Base-by-base conservation (phyloP, 2,888 invertebrate species). In the Magallana nippona region DNA sequence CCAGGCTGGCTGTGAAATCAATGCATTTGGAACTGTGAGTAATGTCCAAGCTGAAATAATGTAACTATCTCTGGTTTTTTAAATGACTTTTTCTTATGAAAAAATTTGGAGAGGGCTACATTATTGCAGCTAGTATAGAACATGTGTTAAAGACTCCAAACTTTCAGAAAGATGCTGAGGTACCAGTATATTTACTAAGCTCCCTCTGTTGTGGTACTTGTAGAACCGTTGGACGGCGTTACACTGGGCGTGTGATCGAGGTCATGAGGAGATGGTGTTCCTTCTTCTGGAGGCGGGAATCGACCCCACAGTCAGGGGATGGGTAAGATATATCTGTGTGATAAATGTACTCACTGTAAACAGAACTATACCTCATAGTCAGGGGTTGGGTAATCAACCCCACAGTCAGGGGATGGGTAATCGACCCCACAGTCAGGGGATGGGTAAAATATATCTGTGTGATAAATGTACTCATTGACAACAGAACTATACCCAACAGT, bases 201-300 rank as follows among this genome's bases (percentile, higher is more conserved):
- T 32, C 27, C 32, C 15, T 17, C 32, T 22, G 15, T 11, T n/a
- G n/a, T n/a, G n/a, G 8, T 71, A 10, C 57, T 83, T 88, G 11
- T 88, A 94, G 94, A 93, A 93, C 84, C 89, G 90, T 77, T 94
- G 94, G 94, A 93, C 93, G n/a, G 94, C 94, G 0, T 86, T 94
- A 62, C 94, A 94, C 89, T 94, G 94, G 94, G 94, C 94, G 15
- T 91, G 92, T 22, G 93, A 94, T 88, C 83, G 93, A 79, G 92
- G 91, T n/a, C 91, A 93, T 79, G 89, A 90, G 32, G 93, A 93
- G 63, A 88, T 94, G 71, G 93, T 93, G 5, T 90, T 92, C 81
- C 87, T 94, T 5, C 87, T 94, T 27, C 83, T 94, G n/a, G 92
- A 93, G 57, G 91, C 92, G n/a, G 93, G 93, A 8, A 91, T 92